A percentile compares a stretch with the other conserved stretches of the same genome.
These are phyloP conservation scores for Danaus plexippus DNA, from an alignment of 1,140 invertebrate genomes.

Conservation along the genomic window DNA sequence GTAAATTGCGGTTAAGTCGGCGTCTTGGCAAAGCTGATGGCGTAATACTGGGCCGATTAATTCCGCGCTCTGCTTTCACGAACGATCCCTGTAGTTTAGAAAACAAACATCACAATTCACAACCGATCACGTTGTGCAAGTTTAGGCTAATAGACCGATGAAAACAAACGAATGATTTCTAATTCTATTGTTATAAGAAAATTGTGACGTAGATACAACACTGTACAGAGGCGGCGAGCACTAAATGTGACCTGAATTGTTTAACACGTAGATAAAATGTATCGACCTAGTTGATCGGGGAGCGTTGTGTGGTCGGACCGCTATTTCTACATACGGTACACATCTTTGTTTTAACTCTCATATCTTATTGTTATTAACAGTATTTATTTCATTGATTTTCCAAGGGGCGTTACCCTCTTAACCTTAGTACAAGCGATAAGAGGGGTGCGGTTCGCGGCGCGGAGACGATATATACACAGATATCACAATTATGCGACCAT, in stretches of 20 bases:
- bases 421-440: constrained; percentile 26
- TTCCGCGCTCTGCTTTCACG: constrained; percentile 38
- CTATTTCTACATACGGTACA: constrained; percentile 17
- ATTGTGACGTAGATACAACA: constrained; percentile 1
- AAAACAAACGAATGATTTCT: not conserved
- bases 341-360: constrained; percentile 2
- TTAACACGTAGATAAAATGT: constrained; percentile 23
- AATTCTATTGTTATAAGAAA: not conserved
- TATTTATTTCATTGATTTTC: constrained; percentile 39
- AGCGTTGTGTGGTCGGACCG: constrained; percentile 19
- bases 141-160: not conserved
- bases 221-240: constrained; percentile 12
- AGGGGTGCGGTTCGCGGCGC: constrained; percentile 13
- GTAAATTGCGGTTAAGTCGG: constrained; percentile 21
- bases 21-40: constrained; percentile 32
- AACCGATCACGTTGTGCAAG: constrained; percentile 1
- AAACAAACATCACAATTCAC: constrained; percentile 20
- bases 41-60: constrained; percentile 41
- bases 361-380: too few relatives aligned
- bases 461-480: too few relatives aligned
- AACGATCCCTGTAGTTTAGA: constrained; percentile 30
- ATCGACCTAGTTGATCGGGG: constrained; percentile 27
- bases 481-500: too few relatives aligned
- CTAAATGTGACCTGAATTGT: constrained; percentile 20
- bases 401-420: constrained; percentile 59